Evolutionary conservation across 2,797 vertebrate species (phyloP), one percentile per base, ranked within the genome.

Genomic region (Pantherophis alleghaniensis): DNA sequence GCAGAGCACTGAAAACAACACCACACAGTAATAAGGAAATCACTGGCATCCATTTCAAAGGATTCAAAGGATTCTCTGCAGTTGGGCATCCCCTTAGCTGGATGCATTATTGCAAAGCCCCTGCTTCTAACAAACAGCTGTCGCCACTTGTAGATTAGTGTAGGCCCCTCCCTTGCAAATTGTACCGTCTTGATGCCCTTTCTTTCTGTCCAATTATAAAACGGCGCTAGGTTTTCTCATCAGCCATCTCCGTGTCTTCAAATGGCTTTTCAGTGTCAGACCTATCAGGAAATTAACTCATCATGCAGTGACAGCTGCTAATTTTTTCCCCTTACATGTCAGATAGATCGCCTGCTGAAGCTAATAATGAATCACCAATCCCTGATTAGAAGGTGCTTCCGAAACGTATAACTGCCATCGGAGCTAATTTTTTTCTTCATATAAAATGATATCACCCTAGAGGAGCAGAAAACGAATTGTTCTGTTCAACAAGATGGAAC

Each of bases 201-300:
- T 98, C 98, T 97, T 96, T 97, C 97, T 98, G 98, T 98, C 98
- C 98, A 98, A 98, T 98, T 98, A 99, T 97, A 98, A 98, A 97
- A 96, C 97, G 96, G 98, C 96, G 97, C 98, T 98, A 98, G 98
- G 98, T 99, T 98, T 98, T 98, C 97, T 97, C 98, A 98, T 99
- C 98, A 99, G 98, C 98, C 97, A 97, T 98, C 97, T 98, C 97
- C 97, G 97, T 95, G 98, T 98, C 98, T 98, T 98, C 98, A 98
- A 98, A 98, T 98, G 98, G 97, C 98, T 98, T 98, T 98, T 98
- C 98, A 96, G 98, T 98, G 98, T 98, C 98, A 98, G 98, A 98
- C 98, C 98, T 98, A 98, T 99, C 99, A 99, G 99, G 98, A 99
- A 99, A 99, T 99, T 98, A 99, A 99, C 98, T 99, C 98, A 98